Evolutionary conservation across 2,113 vertebrate species (phyloP).

Genomic region (Erpornis zantholeuca): DNA sequence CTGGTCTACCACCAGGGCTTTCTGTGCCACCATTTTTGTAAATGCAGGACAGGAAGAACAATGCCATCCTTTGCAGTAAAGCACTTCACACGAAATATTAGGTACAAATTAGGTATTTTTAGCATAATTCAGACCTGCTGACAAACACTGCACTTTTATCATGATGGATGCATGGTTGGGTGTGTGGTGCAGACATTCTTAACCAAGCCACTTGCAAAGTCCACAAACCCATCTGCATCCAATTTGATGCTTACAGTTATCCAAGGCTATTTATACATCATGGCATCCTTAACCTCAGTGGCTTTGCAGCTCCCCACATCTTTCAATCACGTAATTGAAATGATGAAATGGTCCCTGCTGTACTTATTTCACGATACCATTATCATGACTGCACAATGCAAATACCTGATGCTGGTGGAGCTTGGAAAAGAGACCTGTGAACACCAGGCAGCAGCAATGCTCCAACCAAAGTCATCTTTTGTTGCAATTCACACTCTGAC

Average conservation of each 20-base stretch:
- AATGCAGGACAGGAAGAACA: neutral
- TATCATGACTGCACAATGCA: neutral
- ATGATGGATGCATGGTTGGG: neutral
- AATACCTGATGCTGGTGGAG: neutral
- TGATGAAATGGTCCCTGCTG: slow-evolving; percentile 5
- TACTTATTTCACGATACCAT: neutral
- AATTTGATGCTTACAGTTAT: slow-evolving; percentile 39
- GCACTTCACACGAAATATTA: neutral
- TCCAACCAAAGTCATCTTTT: neutral
- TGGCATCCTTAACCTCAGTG: slow-evolving; percentile 47
- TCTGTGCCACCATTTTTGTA: neutral
- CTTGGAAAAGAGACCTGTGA: neutral
- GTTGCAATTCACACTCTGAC: neutral
- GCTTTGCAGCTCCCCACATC: slow-evolving; percentile 55
- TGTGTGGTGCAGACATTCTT: slow-evolving; percentile 34
- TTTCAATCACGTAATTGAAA: slow-evolving; percentile 8
- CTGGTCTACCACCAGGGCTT: neutral
- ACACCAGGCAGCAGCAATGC: neutral
- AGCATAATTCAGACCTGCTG: slow-evolving; percentile 4
- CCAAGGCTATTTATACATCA: slow-evolving; percentile 39
- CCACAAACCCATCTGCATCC: slow-evolving; percentile 50
- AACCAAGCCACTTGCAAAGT: neutral
- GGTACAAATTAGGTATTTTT: neutral
- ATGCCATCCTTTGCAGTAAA: neutral
- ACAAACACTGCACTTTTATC: slow-evolving; percentile 1